These are phyloP conservation scores for Stenchaetothrips biformis DNA, from an alignment of 2,888 invertebrate genomes.

Conservation along the genomic window DNA sequence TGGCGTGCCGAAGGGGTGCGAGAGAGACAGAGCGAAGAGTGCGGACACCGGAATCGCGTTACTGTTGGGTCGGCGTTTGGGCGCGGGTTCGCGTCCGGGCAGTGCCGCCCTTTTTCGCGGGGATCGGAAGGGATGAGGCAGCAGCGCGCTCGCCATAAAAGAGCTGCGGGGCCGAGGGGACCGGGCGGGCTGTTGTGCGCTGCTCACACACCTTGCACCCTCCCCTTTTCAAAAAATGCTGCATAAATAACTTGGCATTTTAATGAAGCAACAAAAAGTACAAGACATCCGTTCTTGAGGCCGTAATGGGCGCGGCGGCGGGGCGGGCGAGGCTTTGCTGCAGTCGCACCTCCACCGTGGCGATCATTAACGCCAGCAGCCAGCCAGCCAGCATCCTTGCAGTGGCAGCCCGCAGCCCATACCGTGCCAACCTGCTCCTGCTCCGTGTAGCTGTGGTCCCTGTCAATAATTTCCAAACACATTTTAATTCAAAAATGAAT, in stretches of 20 bases:
- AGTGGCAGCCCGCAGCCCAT: background rate
- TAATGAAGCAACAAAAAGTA: slow-evolving; percentile 24
- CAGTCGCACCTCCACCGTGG: background rate
- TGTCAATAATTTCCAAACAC: too few species aligned
- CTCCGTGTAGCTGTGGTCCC: background rate
- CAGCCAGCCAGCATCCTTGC: background rate
- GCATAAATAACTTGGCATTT: slow-evolving; percentile 23
- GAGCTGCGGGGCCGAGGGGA: background rate
- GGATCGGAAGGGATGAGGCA: background rate
- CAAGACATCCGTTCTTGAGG: background rate
- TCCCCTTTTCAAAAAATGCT: slow-evolving; percentile 14
- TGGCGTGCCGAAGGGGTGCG: too few species aligned
- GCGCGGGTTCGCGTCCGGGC: too few species aligned
- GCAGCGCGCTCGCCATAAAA: background rate
- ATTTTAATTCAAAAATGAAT: too few species aligned
- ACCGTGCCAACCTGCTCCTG: background rate
- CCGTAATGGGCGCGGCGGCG: too few species aligned
- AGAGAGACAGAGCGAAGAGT: too few species aligned
- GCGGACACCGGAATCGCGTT: too few species aligned
- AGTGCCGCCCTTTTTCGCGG: too few species aligned
- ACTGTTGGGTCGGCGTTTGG: too few species aligned
- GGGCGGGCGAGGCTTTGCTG: background rate
- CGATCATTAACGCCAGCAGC: background rate
- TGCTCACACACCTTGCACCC: background rate
- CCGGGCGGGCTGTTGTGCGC: background rate